Evolutionary conservation across 2,797 vertebrate genomes (phyloP), one percentile per base, ranked within the genome.

Genomic region (Ctenochaetus hawaiiensis): DNA sequence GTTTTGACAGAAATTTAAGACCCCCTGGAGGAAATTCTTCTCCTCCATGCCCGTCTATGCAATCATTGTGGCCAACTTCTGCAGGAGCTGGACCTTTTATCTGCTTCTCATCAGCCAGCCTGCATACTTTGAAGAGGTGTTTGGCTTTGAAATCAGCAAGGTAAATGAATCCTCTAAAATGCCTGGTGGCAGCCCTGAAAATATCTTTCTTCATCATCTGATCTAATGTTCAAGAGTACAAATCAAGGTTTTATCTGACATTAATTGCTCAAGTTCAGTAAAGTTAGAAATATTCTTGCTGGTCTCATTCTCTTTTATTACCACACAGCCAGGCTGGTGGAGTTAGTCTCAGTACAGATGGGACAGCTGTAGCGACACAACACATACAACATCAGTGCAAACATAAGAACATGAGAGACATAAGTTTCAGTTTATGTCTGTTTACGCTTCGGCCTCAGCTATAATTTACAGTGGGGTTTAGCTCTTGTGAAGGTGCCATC

Each of bases 51-150:
- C 97, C 0, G 97, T 98, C 86, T 98, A 98, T 76, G 97, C 97
- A 93, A 98, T 98, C 89, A 97, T 98, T 5, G 97, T 98, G 83
- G 97, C 97, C 85, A 98, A 98, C 90, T 98, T 98, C 93, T 98
- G 97, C 94, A 95, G 97, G 79, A 98, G 97, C 81, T 98, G 97
- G 97, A 98, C 97, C 0, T 98, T 98, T 85, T 98, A 98, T 88
- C 87, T 98, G 89, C 95, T 98, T 67, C 96, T 98, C 26, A 98
- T 98, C 79, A 97, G 97, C 84, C 97, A 98, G 85, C 97, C 97
- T 1, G 97, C 97, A 18, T 98, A 98, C 82, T 98, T 98, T 56
- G 96, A 98, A 86, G 97, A 98, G 85, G 97, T 98, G 70, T 98
- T 98, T 75, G 96, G 97, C 73, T 97, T 98, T 72, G 96, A 97